Conservation (phyloP, 2,113 vertebrate species). For the Oxyruncus cristatus region DNA sequence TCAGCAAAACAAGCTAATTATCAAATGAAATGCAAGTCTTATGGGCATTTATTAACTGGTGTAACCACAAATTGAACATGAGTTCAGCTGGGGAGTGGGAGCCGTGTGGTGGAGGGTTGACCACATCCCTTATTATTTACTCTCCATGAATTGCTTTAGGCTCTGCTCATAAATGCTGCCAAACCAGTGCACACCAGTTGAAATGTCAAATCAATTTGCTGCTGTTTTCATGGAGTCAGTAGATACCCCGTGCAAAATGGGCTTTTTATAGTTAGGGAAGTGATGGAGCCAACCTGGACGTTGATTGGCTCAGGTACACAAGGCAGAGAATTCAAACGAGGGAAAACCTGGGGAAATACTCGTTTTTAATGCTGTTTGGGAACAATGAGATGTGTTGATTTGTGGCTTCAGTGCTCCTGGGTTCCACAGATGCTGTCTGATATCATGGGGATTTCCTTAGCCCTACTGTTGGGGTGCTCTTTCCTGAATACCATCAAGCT, state of each 20-base stretch:
- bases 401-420: not conserved
- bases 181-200: not conserved
- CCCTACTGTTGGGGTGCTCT: not conserved
- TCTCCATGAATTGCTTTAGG: not conserved
- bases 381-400: not conserved
- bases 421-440: not conserved
- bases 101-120: accelerated
- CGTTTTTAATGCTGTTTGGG: not conserved
- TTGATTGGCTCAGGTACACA: accelerated
- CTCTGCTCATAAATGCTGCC: not conserved
- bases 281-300: not conserved
- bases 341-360: not conserved
- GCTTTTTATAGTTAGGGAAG: not conserved
- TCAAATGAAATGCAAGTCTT: not conserved
- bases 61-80: not conserved
- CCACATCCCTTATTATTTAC: not conserved
- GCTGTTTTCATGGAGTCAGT: not conserved
- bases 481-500: not conserved
- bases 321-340: not conserved
- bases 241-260: accelerated
- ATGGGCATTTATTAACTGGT: not conserved
- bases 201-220: constrained; percentile 22
- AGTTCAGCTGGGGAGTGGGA: not conserved
- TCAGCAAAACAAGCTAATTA: not conserved
- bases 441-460: not conserved